phyloP scores from a whole-genome alignment of 2,113 vertebrate species.

The Nesogale talazaci region DNA sequence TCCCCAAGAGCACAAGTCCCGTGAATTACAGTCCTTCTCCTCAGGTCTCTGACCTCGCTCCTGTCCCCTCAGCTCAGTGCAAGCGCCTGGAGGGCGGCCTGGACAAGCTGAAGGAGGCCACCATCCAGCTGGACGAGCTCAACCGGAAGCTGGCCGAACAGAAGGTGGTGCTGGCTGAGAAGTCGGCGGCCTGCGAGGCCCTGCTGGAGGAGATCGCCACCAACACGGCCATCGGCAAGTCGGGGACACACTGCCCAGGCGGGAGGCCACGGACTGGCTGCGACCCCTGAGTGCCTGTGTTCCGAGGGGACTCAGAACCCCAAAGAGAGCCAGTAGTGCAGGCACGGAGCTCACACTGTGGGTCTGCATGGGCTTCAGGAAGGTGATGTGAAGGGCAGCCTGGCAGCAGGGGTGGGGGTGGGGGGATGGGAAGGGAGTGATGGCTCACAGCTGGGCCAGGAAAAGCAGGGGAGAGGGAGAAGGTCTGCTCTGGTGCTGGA shows the following conservation, averaged over 20 bases:
- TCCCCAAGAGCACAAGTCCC: no score
- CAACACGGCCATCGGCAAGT: conserved; percentile 92
- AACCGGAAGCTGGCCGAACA: conserved; percentile 95
- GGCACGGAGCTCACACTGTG: rapidly evolving
- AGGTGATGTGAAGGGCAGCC: rapidly evolving
- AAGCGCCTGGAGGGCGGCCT: conserved; percentile 94
- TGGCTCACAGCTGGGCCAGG: rapidly evolving
- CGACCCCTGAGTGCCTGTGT: rapidly evolving
- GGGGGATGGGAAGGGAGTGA: not conserved
- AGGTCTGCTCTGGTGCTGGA: not conserved
- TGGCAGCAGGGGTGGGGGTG: not conserved
- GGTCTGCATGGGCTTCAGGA: no score
- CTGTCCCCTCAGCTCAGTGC: conserved; percentile 89
- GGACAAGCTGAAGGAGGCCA: conserved; percentile 95
- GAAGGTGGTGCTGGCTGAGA: conserved; percentile 93
- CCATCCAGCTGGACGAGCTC: conserved; percentile 93
- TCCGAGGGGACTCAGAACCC: not conserved
- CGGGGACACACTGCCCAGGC: not conserved
- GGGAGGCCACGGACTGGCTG: not conserved
- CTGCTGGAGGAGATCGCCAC: conserved; percentile 91
- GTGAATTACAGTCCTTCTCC: no score
- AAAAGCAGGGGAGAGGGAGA: not conserved
- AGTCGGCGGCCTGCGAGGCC: conserved; percentile 91
- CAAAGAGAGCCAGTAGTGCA: rapidly evolving
- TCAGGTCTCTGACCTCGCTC: no score